These are phyloP conservation scores for Nematostella vectensis DNA, from an alignment of 92 coral and sea anemone genomes.

Conservation along the genomic window DNA sequence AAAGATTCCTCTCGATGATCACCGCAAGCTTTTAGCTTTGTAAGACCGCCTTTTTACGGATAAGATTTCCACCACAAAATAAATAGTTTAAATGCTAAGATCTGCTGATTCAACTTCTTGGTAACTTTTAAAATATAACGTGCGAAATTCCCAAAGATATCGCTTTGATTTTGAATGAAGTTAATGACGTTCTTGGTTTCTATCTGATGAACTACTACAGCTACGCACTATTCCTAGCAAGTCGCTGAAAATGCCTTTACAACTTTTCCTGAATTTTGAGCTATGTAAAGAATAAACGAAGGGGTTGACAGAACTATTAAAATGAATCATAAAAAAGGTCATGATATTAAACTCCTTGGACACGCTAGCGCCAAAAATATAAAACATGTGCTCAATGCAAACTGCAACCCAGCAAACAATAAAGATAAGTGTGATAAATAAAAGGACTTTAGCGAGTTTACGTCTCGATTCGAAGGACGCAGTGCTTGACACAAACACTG, in stretches of 20 bases:
- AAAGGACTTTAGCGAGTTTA: constrained; percentile 19
- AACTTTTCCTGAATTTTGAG: constrained; percentile 15
- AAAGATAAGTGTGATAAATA: constrained; percentile 17
- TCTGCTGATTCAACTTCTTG: no score
- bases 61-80: no score
- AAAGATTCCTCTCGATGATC: no score
- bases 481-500: neutral
- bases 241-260: constrained; percentile 7
- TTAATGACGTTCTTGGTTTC: no score
- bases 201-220: no score
- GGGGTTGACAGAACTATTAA: constrained; percentile 22
- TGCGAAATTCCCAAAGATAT: no score
- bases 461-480: constrained; percentile 12
- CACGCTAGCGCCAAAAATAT: constrained; percentile 6
- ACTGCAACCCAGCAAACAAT: constrained; percentile 22
- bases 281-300: constrained; percentile 25
- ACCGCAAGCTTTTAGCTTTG: no score
- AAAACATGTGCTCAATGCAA: constrained; percentile 13
- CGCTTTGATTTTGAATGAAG: no score
- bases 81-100: no score
- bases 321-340: constrained; percentile 7
- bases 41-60: no score
- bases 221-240: no score
- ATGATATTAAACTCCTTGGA: neutral
- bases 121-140: no score